phyloP scores from a whole-genome alignment of 2,797 vertebrate genomes.

The Amphiprion clarkii region DNA sequence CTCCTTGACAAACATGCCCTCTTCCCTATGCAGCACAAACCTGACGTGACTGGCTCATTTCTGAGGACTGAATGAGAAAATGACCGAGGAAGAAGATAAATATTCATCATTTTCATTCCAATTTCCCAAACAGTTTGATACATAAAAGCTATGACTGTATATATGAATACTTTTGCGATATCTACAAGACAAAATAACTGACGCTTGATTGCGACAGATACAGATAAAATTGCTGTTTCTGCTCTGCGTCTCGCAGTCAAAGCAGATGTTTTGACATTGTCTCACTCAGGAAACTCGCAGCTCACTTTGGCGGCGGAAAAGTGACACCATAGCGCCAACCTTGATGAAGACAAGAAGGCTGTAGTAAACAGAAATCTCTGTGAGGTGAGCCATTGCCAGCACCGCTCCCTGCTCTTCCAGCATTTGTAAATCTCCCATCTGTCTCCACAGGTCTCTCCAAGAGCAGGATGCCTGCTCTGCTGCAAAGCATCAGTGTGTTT shows the following conservation, averaged over 20 bases:
- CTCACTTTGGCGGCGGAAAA: slow-evolving; percentile 41
- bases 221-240: slow-evolving; percentile 4
- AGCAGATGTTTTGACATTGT: slow-evolving; percentile 41
- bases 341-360: slow-evolving; percentile 64
- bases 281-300: slow-evolving; percentile 13
- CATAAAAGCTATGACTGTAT: slow-evolving; percentile 11
- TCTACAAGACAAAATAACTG: slow-evolving; percentile 22
- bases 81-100: slow-evolving; percentile 33
- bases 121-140: slow-evolving; percentile 33
- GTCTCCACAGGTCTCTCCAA: slow-evolving; percentile 67
- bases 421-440: slow-evolving; percentile 65
- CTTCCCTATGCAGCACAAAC: slow-evolving; percentile 25
- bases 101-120: slow-evolving; percentile 51
- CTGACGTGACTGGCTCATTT: slow-evolving; percentile 26
- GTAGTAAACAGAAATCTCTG: slow-evolving; percentile 48
- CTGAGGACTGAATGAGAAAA: slow-evolving; percentile 22
- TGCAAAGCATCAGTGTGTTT: slow-evolving; percentile 42
- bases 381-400: slow-evolving; percentile 56
- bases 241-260: background rate
- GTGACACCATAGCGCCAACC: slow-evolving; percentile 43
- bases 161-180: background rate
- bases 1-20: slow-evolving; percentile 42
- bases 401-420: slow-evolving; percentile 47
- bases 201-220: background rate
- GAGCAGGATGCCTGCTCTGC: slow-evolving; percentile 48